These are phyloP conservation scores for Spodoptera picta DNA, from an alignment of 2,888 invertebrate genomes.

Conservation along the genomic window DNA sequence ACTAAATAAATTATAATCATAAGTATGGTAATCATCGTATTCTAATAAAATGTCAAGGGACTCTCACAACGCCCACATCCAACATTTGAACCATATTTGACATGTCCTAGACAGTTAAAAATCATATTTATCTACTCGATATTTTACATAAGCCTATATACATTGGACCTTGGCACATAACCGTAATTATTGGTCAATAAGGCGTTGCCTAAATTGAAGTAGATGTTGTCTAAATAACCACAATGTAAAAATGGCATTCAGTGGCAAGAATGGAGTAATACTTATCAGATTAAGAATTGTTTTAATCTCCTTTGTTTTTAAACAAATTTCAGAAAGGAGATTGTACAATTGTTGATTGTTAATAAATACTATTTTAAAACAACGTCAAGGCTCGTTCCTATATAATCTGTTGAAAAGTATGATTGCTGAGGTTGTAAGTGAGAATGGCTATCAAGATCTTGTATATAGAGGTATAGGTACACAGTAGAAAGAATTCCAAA, in stretches of 20 bases:
- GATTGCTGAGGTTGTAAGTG: too few species aligned
- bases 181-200: constrained; percentile 20
- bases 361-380: too few species aligned
- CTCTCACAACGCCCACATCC: constrained; percentile 17
- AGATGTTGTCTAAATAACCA: constrained; percentile 2
- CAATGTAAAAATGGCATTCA: not conserved
- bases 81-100: constrained; percentile 3
- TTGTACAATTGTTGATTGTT: too few species aligned
- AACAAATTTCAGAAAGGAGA: too few species aligned
- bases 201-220: constrained; percentile 9
- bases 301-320: not conserved
- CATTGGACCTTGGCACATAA: constrained; percentile 22
- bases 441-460: too few species aligned
- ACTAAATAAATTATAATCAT: too few species aligned
- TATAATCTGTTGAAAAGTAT: too few species aligned
- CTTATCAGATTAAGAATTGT: not conserved
- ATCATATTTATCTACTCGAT: not conserved
- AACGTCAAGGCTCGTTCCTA: too few species aligned
- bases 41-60: constrained; percentile 3
- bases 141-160: constrained; percentile 8
- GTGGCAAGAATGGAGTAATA: too few species aligned
- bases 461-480: too few species aligned
- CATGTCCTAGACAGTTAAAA: not conserved
- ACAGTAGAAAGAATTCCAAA: not conserved
- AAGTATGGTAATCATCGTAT: too few species aligned